Percentiles rank a stretch among this genome's conserved stretches.
Evolutionary conservation across 2,797 vertebrate genomes (phyloP).

Genomic region (Sparidentex hasta): DNA sequence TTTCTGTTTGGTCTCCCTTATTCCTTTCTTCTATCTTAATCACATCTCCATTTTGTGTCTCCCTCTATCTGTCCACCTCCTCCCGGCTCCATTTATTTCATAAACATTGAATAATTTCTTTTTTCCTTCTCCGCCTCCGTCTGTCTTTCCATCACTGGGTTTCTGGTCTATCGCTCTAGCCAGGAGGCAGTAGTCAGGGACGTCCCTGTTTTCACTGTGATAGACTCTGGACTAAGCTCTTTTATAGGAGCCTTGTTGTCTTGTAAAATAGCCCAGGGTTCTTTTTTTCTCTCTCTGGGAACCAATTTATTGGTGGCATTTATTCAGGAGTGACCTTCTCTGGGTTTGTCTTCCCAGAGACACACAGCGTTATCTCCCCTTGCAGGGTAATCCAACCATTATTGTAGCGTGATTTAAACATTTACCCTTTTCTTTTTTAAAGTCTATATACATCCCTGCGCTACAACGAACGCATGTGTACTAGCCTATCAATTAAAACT

Average conservation of each 20-base stretch:
- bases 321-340: conserved; percentile 85
- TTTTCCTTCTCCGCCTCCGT: conserved; percentile 32
- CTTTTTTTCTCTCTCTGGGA: conserved; percentile 50
- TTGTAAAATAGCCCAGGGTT: conserved; percentile 71
- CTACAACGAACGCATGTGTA: conserved; percentile 38
- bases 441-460: conserved; percentile 16
- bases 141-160: conserved; percentile 33
- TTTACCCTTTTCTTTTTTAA: conserved; percentile 57
- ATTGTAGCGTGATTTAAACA: conserved; percentile 73
- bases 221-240: conserved; percentile 65
- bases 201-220: conserved; percentile 69
- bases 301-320: conserved; percentile 84
- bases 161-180: conserved; percentile 57
- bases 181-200: conserved; percentile 62
- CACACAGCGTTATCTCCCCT: conserved; percentile 61
- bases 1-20: not conserved
- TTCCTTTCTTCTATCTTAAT: conserved; percentile 27
- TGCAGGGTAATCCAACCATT: conserved; percentile 69
- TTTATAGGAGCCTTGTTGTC: conserved; percentile 80
- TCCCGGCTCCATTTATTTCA: conserved; percentile 34
- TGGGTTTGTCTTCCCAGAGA: conserved; percentile 71
- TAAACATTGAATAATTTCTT: conserved; percentile 21
- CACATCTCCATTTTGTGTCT: conserved; percentile 26
- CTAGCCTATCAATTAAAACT: conserved; percentile 37
- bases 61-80: conserved; percentile 9